These are phyloP conservation scores for Grapholita molesta DNA, from an alignment of 1,140 invertebrate species.

Conservation along the genomic window DNA sequence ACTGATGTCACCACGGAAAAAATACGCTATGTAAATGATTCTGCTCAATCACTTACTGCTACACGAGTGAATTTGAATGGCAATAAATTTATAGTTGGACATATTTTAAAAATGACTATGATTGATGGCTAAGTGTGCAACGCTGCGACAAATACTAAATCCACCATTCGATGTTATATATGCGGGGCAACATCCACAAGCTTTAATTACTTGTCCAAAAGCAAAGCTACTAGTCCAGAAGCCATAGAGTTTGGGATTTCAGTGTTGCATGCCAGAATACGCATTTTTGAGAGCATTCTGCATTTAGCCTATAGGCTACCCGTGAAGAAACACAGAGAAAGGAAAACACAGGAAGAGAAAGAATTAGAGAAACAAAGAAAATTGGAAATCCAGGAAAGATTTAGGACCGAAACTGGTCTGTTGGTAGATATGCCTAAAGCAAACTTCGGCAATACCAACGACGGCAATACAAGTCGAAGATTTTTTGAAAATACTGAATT, in stretches of 20 bases:
- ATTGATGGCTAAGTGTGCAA: constrained; percentile 63
- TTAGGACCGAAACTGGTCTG: constrained; percentile 34
- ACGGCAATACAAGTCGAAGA: constrained; percentile 49
- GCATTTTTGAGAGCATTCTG: constrained; percentile 55
- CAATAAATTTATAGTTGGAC: too few species aligned
- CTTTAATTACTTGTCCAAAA: constrained; percentile 46
- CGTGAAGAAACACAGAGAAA: constrained; percentile 33
- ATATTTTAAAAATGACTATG: constrained; percentile 37
- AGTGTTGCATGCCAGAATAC: constrained; percentile 52
- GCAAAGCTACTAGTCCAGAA: constrained; percentile 28
- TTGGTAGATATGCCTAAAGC: constrained; percentile 53
- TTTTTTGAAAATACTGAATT: constrained; percentile 46
- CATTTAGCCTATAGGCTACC: constrained; percentile 51
- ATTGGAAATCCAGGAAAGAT: constrained; percentile 44
- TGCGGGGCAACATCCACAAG: constrained; percentile 45
- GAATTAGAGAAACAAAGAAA: constrained; percentile 33
- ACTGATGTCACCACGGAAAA: constrained; percentile 39
- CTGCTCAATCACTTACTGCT: too few species aligned
- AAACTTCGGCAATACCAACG: constrained; percentile 51
- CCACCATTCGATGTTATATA: constrained; percentile 51
- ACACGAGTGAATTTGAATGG: too few species aligned
- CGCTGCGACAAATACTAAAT: constrained; percentile 51
- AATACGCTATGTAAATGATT: constrained; percentile 22
- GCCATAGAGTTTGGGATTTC: constrained; percentile 45
- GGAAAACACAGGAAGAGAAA: constrained; percentile 31